These are phyloP conservation scores for Pogonocichla stellata DNA, from an alignment of 2,113 vertebrate genomes.

Conservation along the genomic window DNA sequence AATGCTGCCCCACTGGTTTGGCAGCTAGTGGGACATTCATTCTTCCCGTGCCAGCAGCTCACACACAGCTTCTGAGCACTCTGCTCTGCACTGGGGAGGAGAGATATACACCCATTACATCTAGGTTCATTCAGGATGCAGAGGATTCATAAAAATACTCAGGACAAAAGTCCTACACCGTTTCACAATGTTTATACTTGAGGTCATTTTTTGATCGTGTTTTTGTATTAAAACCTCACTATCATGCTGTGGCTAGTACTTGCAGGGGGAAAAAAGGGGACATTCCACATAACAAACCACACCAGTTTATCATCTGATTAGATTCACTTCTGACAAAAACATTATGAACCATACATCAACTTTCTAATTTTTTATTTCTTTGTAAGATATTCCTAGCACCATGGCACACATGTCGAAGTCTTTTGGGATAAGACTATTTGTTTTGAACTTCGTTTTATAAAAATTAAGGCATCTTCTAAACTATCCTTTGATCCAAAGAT, in stretches of 20 bases:
- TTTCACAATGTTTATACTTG: neutral
- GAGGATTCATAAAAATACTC: neutral
- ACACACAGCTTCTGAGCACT: neutral
- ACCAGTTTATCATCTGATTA: neutral
- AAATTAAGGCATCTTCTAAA: neutral
- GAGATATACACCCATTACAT: neutral
- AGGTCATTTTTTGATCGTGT: neutral
- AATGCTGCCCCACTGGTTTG: conserved; percentile 55
- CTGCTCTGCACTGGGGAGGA: neutral
- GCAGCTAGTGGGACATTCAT: conserved; percentile 38
- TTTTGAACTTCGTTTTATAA: neutral
- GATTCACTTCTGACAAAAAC: neutral
- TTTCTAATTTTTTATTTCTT: neutral
- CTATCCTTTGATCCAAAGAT: neutral
- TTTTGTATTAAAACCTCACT: neutral
- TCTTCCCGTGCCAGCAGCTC: neutral
- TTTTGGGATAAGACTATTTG: neutral
- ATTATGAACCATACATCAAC: neutral
- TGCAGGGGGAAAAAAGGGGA: neutral
- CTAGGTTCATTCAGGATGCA: neutral
- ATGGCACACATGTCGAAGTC: neutral
- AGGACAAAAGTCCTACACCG: neutral
- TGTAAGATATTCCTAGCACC: neutral
- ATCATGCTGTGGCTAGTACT: neutral
- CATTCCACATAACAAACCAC: neutral